Percentiles rank a stretch among this genome's conserved stretches.
Evolutionary conservation across 2,888 invertebrate genomes (phyloP).

Genomic region (Cryptocephalus moraei): DNA sequence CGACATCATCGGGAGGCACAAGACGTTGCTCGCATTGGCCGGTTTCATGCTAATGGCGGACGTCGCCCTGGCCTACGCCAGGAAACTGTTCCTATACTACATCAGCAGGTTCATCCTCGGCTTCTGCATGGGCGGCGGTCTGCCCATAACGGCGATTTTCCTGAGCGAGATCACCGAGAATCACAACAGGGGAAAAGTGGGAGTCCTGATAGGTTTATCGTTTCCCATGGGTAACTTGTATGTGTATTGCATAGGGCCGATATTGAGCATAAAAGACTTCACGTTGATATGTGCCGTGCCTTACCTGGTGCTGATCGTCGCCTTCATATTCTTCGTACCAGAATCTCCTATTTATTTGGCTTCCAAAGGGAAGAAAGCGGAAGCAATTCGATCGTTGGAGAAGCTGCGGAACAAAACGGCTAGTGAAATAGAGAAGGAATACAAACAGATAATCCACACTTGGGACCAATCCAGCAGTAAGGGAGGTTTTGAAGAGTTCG

Average conservation of each 20-base stretch:
- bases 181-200: slow-evolving; percentile 61
- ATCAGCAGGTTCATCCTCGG: slow-evolving; percentile 50
- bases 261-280: slow-evolving; percentile 15
- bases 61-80: not conserved
- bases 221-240: slow-evolving; percentile 55
- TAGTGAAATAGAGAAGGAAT: not conserved
- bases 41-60: not conserved
- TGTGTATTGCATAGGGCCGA: slow-evolving; percentile 58
- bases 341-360: slow-evolving; percentile 22
- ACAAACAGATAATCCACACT: not conserved
- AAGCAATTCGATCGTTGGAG: slow-evolving; percentile 47
- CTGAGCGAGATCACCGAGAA: slow-evolving; percentile 75
- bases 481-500: not conserved
- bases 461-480: not conserved
- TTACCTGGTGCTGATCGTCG: slow-evolving; percentile 14
- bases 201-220: slow-evolving; percentile 59
- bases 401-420: slow-evolving; percentile 39
- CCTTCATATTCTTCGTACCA: slow-evolving; percentile 16
- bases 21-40: not conserved
- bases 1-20: slow-evolving; percentile 1
- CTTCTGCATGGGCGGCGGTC: slow-evolving; percentile 54
- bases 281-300: slow-evolving; percentile 18
- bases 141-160: slow-evolving; percentile 70
- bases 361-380: slow-evolving; percentile 40
- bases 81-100: slow-evolving; percentile 25